These are phyloP conservation scores for Trichacis sp. DNA, from an alignment of 2,888 invertebrate genomes.

Conservation along the genomic window DNA sequence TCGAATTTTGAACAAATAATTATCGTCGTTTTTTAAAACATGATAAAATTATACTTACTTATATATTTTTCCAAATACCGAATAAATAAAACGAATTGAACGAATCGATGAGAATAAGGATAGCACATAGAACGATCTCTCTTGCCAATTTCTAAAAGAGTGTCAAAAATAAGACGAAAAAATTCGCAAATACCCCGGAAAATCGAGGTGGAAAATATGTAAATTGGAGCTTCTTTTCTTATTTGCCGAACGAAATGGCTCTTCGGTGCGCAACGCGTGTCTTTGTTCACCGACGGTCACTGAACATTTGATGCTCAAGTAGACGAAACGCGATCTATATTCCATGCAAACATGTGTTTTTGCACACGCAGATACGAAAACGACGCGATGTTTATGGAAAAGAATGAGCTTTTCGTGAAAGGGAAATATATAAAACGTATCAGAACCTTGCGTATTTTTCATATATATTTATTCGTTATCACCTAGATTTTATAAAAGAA, in stretches of 20 bases:
- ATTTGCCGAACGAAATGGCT: neutral
- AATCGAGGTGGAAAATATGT: conserved; percentile 4
- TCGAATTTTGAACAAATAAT: too few relatives aligned
- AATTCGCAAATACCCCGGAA: neutral
- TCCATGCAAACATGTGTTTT: neutral
- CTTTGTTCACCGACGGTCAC: neutral
- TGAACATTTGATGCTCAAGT: neutral
- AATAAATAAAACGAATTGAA: too few relatives aligned
- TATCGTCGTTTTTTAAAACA: too few relatives aligned
- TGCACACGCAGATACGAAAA: too few relatives aligned
- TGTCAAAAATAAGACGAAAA: neutral
- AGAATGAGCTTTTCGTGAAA: too few relatives aligned
- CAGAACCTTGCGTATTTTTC: too few relatives aligned
- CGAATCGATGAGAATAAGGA: neutral
- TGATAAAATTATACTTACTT: neutral
- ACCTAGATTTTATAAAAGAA: conserved; percentile 66
- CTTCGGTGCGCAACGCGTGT: neutral
- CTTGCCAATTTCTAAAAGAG: neutral
- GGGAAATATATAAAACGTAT: too few relatives aligned
- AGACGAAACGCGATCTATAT: neutral
- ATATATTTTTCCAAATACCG: neutral
- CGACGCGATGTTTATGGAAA: too few relatives aligned
- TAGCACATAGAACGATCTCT: neutral
- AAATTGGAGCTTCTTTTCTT: neutral
- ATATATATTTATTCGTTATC: conserved; percentile 60